Evolutionary conservation across 2,113 vertebrate species (phyloP).

Genomic region (Megaceryle maxima): DNA sequence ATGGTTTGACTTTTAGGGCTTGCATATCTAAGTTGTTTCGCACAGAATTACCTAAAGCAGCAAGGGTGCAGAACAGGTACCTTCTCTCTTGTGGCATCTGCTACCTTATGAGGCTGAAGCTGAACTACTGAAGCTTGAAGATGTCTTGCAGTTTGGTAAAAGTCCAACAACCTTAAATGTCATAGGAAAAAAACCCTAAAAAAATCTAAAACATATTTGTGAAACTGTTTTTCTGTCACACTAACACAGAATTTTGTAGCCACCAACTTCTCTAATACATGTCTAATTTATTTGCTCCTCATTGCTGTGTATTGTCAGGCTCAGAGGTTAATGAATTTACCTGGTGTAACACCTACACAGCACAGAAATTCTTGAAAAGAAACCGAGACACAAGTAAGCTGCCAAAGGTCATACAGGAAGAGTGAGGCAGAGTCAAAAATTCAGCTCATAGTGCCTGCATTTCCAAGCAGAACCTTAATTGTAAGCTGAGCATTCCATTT

Average conservation of each 20-base stretch:
- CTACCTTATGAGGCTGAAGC: background rate
- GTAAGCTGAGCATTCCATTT: background rate
- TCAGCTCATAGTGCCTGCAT: background rate
- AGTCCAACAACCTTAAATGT: background rate
- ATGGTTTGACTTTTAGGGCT: background rate
- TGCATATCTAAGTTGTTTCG: background rate
- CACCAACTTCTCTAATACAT: background rate
- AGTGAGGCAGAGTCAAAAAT: background rate
- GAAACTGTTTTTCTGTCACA: background rate
- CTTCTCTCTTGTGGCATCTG: background rate
- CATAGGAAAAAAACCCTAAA: background rate
- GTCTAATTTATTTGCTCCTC: background rate
- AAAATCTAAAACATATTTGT: background rate
- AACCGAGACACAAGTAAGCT: background rate
- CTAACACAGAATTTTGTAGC: background rate
- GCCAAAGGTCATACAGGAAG: background rate
- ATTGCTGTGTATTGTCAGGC: background rate
- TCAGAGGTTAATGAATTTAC: background rate
- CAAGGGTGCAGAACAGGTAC: background rate
- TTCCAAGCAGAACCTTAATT: background rate
- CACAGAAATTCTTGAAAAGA: background rate
- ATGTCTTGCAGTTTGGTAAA: slow-evolving; percentile 17
- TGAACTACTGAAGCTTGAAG: slow-evolving; percentile 3
- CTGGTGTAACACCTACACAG: background rate
- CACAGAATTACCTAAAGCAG: background rate